Conservation (phyloP, 1,140 invertebrate species). For the Dreissena rostriformis region DNA sequence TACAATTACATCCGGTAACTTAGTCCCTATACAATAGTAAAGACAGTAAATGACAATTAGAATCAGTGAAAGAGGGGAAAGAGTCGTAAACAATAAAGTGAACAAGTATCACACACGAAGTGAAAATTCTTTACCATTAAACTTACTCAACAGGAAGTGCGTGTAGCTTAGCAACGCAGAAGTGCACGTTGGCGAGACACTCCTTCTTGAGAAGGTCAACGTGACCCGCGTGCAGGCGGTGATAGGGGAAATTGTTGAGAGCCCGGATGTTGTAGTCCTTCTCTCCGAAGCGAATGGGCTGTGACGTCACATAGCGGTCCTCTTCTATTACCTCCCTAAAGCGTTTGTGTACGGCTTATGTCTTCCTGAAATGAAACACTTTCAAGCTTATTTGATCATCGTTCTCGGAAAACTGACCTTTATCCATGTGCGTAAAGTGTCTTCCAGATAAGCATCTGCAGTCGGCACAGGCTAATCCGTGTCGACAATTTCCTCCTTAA, state of each 20-base stretch:
- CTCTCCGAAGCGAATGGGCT: conserved; percentile 61
- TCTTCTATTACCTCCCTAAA: conserved; percentile 52
- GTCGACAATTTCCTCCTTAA: too few species aligned
- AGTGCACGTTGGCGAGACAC: conserved; percentile 97
- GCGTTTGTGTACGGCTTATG: conserved; percentile 55
- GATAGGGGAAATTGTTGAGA: conserved; percentile 90
- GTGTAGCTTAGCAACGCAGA: conserved; percentile 94
- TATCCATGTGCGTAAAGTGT: too few species aligned
- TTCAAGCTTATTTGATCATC: too few species aligned
- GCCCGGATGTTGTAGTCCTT: conserved; percentile 87
- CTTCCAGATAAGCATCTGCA: too few species aligned
- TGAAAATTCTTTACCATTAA: not conserved
- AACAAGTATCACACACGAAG: too few species aligned
- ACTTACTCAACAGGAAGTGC: conserved; percentile 54
- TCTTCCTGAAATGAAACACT: conserved; percentile 3
- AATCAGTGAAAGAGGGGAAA: too few species aligned
- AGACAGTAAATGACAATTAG: too few species aligned
- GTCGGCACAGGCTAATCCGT: too few species aligned
- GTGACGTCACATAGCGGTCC: conserved; percentile 58
- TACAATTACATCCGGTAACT: too few species aligned
- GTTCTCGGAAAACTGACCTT: too few species aligned
- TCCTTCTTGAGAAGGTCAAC: conserved; percentile 95
- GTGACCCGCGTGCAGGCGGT: conserved; percentile 88
- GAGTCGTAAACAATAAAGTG: too few species aligned
- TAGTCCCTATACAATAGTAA: too few species aligned